Evolutionary conservation across 2,888 invertebrate species (phyloP).

Genomic region (Drosophila multiciliata): DNA sequence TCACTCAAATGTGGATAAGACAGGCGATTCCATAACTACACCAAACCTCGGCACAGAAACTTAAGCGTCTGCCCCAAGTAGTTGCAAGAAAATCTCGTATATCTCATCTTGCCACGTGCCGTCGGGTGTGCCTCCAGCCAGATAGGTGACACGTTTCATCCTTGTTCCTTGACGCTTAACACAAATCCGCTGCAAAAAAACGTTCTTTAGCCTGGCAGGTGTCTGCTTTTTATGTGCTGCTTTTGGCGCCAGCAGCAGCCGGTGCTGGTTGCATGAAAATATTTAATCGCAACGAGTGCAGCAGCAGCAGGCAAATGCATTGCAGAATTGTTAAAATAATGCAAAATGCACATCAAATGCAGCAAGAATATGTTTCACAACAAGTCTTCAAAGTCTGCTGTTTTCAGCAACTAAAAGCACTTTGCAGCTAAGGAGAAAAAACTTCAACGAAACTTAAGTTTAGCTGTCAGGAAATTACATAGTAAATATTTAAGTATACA

Average conservation of each 20-base stretch:
- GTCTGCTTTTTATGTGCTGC: conserved; percentile 54
- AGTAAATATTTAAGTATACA: not conserved
- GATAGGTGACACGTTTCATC: conserved; percentile 36
- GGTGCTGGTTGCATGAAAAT: conserved; percentile 32
- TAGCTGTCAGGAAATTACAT: not conserved
- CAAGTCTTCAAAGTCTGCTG: not conserved
- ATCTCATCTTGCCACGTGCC: conserved; percentile 46
- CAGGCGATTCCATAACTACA: conserved; percentile 5
- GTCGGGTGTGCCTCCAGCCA: conserved; percentile 33
- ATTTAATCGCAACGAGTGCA: conserved; percentile 4
- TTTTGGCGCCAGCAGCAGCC: conserved; percentile 39
- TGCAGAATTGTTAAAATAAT: conserved; percentile 38
- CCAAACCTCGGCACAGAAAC: conserved; percentile 1
- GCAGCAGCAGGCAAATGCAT: not conserved
- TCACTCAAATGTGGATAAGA: conserved; percentile 46
- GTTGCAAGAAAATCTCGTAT: conserved; percentile 20
- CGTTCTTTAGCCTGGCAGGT: conserved; percentile 67
- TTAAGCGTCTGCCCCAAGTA: conserved; percentile 8
- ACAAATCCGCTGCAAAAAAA: conserved; percentile 61
- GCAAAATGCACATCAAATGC: conserved; percentile 55
- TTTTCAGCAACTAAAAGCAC: not conserved
- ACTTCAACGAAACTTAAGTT: not conserved
- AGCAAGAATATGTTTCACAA: not conserved
- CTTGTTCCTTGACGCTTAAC: conserved; percentile 31
- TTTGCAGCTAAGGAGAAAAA: not conserved